Base-by-base conservation (phyloP, 1,140 invertebrate species). In the Bombus consobrinus region DNA sequence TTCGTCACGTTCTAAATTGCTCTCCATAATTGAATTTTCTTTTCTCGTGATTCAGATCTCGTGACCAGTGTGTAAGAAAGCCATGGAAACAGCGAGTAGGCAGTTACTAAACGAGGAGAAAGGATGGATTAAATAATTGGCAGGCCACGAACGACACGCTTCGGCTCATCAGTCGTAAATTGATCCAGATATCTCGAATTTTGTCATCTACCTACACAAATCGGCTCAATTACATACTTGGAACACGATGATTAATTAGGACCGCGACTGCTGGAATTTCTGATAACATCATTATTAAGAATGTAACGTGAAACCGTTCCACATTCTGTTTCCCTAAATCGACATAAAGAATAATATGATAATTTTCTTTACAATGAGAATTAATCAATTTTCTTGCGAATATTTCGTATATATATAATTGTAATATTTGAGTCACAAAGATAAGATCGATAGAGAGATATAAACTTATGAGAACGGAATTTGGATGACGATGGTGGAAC, bases 111-210 rank as follows among this genome's bases (percentile, higher is more conserved):
- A 77, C 39, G 71, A 53, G 83, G 53, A 81, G 83, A 85, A 87
- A 87, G 64, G 62, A 32, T 43, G 76, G 69, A 81, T 81, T 41
- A 85, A 75, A 76, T 85, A 87, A 87, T 85, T 81, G 72, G 12
- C 53, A 59, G 72, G 53, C 37, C n/a, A 28, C 57, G 15, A 74
- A 47, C 47, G 41, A 53, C 47, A 71, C 59, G 62, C n/a, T 80
- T 47, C 64, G 53, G 39, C 72, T 64, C 72, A 25, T 81, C 73
- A 75, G 57, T 37, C 72, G 64, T 87, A 85, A 87, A 87, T 87
- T 87, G 83, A 80, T 87, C 72, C 72, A 81, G 66, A 76, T 87
- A 78, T 39, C 73, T 83, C 59, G 53, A 85, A 64, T 73, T 87
- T 87, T 34, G 39, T 69, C 53, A 37, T 72, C 85, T 73, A 76